Evolutionary conservation across 2,888 invertebrate species (phyloP).

Genomic region (Plagodis dolabraria): DNA sequence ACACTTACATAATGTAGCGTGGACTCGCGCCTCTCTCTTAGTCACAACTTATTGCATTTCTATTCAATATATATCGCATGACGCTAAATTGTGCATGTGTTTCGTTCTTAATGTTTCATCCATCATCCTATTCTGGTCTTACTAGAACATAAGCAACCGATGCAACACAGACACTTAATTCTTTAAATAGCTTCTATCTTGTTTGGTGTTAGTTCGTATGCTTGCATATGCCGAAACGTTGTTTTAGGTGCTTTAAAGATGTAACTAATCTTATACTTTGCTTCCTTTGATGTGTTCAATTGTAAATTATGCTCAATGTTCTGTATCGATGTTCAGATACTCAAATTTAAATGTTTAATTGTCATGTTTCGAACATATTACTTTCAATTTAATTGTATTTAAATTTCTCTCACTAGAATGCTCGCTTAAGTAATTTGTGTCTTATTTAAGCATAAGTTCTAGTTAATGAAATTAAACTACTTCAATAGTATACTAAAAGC

Average conservation of each 20-base stretch:
- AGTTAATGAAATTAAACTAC: conserved; percentile 9
- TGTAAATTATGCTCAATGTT: conserved; percentile 75
- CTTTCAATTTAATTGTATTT: conserved; percentile 22
- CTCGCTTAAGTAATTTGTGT: conserved; percentile 15
- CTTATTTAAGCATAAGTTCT: conserved; percentile 21
- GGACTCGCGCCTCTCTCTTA: conserved; percentile 69
- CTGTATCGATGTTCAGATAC: conserved; percentile 53
- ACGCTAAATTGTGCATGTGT: conserved; percentile 48
- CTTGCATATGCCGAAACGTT: conserved; percentile 29
- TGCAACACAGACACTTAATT: neutral
- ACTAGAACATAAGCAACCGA: conserved; percentile 58
- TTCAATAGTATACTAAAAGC: conserved; percentile 21
- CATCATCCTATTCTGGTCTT: conserved; percentile 63
- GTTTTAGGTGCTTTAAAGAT: conserved; percentile 54
- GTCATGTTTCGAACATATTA: conserved; percentile 31
- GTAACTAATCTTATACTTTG: conserved; percentile 57
- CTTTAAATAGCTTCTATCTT: conserved; percentile 20
- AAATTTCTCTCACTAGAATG: conserved; percentile 27
- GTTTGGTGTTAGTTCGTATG: conserved; percentile 28
- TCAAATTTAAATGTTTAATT: conserved; percentile 38
- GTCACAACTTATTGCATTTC: conserved; percentile 83
- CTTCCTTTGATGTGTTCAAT: conserved; percentile 80
- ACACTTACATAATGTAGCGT: conserved; percentile 69
- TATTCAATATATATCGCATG: conserved; percentile 78
- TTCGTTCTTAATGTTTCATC: conserved; percentile 50